Percentiles rank a stretch among this genome's conserved stretches.
Conservation (phyloP, 2,113 vertebrate genomes). For the Amphilophus citrinellus region DNA sequence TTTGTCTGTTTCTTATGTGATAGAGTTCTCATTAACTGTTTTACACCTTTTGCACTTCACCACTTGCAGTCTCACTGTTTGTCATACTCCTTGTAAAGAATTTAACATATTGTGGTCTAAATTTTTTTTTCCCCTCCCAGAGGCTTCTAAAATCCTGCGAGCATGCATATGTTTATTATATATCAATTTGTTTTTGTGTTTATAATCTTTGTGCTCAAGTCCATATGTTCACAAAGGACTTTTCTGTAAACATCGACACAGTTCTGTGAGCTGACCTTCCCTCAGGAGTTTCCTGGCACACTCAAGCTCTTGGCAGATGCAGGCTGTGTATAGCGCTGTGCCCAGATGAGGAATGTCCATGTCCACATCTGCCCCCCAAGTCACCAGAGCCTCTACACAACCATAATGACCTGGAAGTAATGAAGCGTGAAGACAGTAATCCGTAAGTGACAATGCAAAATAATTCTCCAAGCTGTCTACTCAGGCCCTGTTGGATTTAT, state of each 20-base stretch:
- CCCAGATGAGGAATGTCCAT: constrained; percentile 92
- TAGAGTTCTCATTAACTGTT: not conserved
- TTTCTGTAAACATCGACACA: constrained; percentile 41
- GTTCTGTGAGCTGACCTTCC: constrained; percentile 82
- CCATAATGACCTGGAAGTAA: constrained; percentile 89
- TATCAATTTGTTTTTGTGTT: not conserved
- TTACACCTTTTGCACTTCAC: constrained; percentile 6
- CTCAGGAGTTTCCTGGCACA: constrained; percentile 92
- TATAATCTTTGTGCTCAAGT: not conserved
- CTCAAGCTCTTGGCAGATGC: constrained; percentile 88
- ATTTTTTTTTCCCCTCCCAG: not conserved
- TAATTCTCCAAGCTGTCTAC: constrained; percentile 59
- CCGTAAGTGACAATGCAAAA: constrained; percentile 55
- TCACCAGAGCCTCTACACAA: constrained; percentile 90
- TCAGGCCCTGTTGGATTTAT: constrained; percentile 38
- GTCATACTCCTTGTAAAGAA: not conserved
- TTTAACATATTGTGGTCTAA: not conserved
- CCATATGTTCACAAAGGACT: not conserved
- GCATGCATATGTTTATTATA: not conserved
- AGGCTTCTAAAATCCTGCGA: not conserved
- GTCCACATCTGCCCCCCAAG: constrained; percentile 93
- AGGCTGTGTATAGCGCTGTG: constrained; percentile 93
- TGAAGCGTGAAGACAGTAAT: constrained; percentile 52
- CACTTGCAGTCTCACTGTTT: not conserved
- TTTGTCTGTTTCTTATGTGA: not conserved